Evolutionary conservation across 2,888 invertebrate genomes (phyloP).

Genomic region (Philonicus albiceps): DNA sequence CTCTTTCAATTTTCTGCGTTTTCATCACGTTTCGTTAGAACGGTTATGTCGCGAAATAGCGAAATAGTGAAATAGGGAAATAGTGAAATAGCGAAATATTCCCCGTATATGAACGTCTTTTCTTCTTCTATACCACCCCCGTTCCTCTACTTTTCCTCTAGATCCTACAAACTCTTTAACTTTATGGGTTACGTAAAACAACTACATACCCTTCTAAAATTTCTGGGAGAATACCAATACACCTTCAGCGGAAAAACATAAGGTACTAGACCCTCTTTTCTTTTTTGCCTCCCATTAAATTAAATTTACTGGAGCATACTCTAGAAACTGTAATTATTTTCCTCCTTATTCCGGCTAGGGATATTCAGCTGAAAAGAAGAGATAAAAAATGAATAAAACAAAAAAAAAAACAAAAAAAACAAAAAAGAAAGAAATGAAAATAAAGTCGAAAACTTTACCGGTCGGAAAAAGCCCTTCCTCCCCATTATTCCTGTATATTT

Average conservation of each 20-base stretch:
- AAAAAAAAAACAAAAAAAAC: background rate
- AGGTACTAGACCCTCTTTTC: background rate
- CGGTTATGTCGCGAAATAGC: background rate
- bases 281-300: background rate
- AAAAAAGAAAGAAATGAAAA: background rate
- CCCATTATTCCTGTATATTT: background rate
- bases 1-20: background rate
- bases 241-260: background rate
- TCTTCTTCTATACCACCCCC: background rate
- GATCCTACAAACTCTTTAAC: too few species aligned
- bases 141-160: too few species aligned
- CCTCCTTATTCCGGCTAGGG: background rate
- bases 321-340: background rate
- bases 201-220: too few species aligned
- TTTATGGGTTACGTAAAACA: too few species aligned
- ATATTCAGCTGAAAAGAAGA: background rate
- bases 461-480: background rate
- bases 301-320: background rate
- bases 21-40: background rate
- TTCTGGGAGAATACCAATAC: background rate
- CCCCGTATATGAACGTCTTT: background rate
- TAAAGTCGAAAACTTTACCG: background rate
- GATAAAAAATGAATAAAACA: background rate
- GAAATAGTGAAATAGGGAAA: too few species aligned
- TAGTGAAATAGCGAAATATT: too few species aligned